Evolutionary conservation across 2,113 vertebrate genomes (phyloP).

Genomic region (Macaca mulatta): DNA sequence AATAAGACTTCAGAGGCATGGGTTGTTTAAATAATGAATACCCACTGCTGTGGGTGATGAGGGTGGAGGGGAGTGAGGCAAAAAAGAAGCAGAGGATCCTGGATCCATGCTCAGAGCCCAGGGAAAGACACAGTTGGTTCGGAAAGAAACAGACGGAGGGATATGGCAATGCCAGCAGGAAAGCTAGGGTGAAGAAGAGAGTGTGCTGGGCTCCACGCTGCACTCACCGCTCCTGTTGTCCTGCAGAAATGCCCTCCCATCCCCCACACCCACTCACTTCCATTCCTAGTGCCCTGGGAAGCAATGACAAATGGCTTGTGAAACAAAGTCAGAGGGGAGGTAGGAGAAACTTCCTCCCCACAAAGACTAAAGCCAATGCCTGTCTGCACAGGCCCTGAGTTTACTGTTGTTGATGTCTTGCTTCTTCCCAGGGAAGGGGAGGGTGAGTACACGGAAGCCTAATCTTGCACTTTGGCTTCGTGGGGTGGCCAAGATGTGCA

Average conservation of each 20-base stretch:
- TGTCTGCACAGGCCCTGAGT: not conserved
- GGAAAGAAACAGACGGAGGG: not conserved
- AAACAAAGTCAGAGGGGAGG: not conserved
- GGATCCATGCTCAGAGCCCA: not conserved
- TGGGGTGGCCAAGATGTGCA: too few species aligned
- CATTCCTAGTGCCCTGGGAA: not conserved
- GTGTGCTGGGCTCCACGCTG: too few species aligned
- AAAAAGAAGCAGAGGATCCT: not conserved
- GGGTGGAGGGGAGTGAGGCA: not conserved
- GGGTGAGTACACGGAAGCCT: not conserved
- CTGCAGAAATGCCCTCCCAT: not conserved
- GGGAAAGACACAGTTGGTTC: not conserved
- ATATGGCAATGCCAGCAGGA: accelerated
- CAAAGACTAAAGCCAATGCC: not conserved
- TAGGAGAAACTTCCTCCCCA: not conserved
- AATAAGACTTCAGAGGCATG: slow-evolving; percentile 80
- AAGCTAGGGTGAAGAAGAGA: not conserved
- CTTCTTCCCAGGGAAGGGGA: not conserved
- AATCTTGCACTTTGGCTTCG: not conserved
- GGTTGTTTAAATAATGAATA: slow-evolving; percentile 82
- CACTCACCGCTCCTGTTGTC: not conserved
- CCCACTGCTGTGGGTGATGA: slow-evolving; percentile 73
- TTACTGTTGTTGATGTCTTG: not conserved
- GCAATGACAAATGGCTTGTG: not conserved
- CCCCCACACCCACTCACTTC: not conserved